Evolutionary conservation across 2,113 vertebrate species (phyloP), one percentile per base, ranked within the genome.

Genomic region (Capreolus pygargus): DNA sequence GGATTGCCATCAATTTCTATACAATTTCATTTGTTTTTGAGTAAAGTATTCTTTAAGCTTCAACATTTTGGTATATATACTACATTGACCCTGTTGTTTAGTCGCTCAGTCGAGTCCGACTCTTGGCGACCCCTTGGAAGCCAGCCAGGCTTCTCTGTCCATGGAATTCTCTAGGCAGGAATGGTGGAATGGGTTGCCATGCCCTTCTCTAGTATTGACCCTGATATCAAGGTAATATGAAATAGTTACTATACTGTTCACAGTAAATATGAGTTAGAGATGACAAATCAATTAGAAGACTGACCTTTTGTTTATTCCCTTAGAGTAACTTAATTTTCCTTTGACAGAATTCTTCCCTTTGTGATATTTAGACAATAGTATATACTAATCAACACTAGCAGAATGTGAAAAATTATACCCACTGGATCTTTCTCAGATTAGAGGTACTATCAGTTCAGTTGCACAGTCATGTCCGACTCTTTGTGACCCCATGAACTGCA

Each of bases 241-340:
- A 67, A 43, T 79, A 33, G 17, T 87, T 76, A n/a, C 21, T 57
- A 33, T 8, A 39, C 13, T 76, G 6, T 86, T 16, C 57, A 33
- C 82, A 27, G 25, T 60, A 81, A 36, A 13, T 86, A 50, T 95
- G 74, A n/a, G 27, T 61, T 89, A 25, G 27, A 61, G 28, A 82
- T 45, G 45, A 86, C 16, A 61, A 23, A 74, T 50, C 19, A 86
- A 70, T 74, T 47, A 50, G 30, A 85, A 39, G 25, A 55, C 8
- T 95, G 64, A 54, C 43, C 55, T 91, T 91, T 88, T 52, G 50
- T 85, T 91, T 96, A 79, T 92, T 89, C 4, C 14, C 28, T 91
- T 81, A 89, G 43, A 94, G n/a, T 70, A 45, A 16, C 57, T 94
- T 78, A 52, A 33, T 45, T 85, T 90, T 96, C 70, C 79, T 83